These are phyloP conservation scores for Gisinianus flammeolus DNA, from an alignment of 2,888 invertebrate genomes.

Conservation along the genomic window DNA sequence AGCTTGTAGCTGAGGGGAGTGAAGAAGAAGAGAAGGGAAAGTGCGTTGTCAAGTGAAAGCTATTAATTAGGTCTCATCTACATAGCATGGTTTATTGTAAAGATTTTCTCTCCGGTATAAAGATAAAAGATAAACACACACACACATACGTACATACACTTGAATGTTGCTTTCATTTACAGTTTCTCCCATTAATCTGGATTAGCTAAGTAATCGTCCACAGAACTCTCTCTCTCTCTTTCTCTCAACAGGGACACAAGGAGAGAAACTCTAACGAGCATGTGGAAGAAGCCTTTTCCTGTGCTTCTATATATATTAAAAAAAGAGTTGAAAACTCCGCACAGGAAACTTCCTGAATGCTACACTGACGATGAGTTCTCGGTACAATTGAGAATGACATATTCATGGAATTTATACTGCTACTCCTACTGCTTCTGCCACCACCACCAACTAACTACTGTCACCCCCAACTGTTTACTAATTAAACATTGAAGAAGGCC, in stretches of 20 bases:
- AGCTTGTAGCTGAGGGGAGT: neutral
- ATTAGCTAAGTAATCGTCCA: neutral
- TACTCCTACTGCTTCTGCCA: neutral
- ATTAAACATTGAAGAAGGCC: conserved; percentile 12
- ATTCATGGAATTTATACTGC: neutral
- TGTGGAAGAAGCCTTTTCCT: too few species aligned
- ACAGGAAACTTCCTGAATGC: too few species aligned
- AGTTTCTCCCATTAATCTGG: neutral
- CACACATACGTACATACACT: too few species aligned
- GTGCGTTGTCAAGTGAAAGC: neutral
- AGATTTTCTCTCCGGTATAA: neutral
- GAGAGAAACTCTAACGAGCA: too few species aligned
- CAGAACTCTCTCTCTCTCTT: neutral
- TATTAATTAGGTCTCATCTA: neutral
- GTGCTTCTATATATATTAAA: too few species aligned
- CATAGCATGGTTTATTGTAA: neutral
- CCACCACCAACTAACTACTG: neutral
- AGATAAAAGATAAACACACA: neutral
- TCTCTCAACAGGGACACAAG: too few species aligned
- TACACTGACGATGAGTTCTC: neutral
- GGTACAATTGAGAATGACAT: neutral
- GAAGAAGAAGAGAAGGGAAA: neutral
- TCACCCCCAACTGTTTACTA: conserved; percentile 2
- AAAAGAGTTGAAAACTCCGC: too few species aligned
- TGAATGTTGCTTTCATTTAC: conserved; percentile 15